phyloP scores from a whole-genome alignment of 2,797 vertebrate species.

The Centropyge bicolor region DNA sequence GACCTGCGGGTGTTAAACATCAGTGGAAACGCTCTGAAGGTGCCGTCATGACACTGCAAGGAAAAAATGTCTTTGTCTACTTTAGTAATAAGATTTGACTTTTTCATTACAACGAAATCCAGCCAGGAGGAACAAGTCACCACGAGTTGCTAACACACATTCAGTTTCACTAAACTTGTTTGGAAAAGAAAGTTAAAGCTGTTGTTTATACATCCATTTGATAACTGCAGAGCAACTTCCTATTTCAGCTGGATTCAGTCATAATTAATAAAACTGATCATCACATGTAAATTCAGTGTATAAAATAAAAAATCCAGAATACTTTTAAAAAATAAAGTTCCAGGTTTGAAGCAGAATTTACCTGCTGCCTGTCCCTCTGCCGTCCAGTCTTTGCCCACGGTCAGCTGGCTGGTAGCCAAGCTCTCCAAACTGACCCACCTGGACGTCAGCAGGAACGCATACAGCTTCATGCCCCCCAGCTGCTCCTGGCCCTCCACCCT shows the following conservation, averaged over 20 bases:
- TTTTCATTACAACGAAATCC: background rate
- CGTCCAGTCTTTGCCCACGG: slow-evolving; percentile 60
- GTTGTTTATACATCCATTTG: too few relatives aligned
- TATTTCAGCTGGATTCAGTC: too few relatives aligned
- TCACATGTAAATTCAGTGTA: background rate
- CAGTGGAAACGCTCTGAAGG: slow-evolving; percentile 73
- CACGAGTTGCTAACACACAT: too few relatives aligned
- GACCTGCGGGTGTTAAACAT: slow-evolving; percentile 70
- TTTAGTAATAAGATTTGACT: background rate
- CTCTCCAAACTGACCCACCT: slow-evolving; percentile 72
- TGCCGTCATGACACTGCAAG: slow-evolving; percentile 8
- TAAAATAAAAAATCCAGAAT: background rate
- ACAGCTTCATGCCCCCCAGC: slow-evolving; percentile 62
- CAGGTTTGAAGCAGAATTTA: background rate
- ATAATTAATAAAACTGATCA: background rate
- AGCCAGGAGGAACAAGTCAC: background rate
- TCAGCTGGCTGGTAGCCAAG: slow-evolving; percentile 44
- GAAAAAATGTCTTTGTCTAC: background rate
- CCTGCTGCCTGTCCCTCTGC: background rate
- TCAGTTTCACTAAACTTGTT: too few relatives aligned
- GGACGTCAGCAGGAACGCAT: slow-evolving; percentile 70
- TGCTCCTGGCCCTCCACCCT: slow-evolving; percentile 74
- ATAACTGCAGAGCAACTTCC: too few relatives aligned
- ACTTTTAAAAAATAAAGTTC: background rate
- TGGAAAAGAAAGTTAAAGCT: too few relatives aligned